Base-by-base conservation (phyloP, 2,888 invertebrate species). In the Liodrosophila aerea region DNA sequence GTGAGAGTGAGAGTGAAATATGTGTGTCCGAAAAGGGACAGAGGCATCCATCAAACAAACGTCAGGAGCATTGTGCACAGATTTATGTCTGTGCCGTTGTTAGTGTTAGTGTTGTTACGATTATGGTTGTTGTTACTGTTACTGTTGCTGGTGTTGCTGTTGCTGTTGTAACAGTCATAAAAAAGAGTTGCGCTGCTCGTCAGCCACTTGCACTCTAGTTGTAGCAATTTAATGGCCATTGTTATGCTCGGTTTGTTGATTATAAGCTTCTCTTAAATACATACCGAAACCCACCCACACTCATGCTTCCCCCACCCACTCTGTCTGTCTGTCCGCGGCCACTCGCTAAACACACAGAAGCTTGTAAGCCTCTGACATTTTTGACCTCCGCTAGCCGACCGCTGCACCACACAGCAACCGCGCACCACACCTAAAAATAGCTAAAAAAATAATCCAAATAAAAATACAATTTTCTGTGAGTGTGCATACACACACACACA, bases 171-270 rank as follows among this genome's bases (percentile, higher is more conserved):
- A 12, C 49, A 54, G 59, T 50, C 60, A 64, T 70, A 74, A 64
- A 64, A 71, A 71, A 64, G 54, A 73, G 73, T 69, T 73, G 53
- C 49, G 53, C 34, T 47, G 44, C 41, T 37, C 64, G 43, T 43
- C 68, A 53, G 50, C 54, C 27, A 47, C 18, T 37, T 39, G 36
- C 31, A 37, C 45, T 16, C 36, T 45, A 27, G 29, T 43, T 15
- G 41, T 27, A 30, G 30, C 59, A 56, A 56, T 66, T 66, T 72
- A 75, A 74, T 62, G 72, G 71, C 56, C 66, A 71, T 66, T 75
- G 71, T 72, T 70, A 56, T 71, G 75, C 29, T 65, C 40, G 71
- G 71, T 70, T 59, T 59, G 75, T 62, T 72, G 72, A 72, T 74
- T 74, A 72, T 74, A 59, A 59, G 70, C 65, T 54, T 46, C 30